Base-by-base conservation (phyloP, 2,113 vertebrate genomes). In the Chionomys nivalis region DNA sequence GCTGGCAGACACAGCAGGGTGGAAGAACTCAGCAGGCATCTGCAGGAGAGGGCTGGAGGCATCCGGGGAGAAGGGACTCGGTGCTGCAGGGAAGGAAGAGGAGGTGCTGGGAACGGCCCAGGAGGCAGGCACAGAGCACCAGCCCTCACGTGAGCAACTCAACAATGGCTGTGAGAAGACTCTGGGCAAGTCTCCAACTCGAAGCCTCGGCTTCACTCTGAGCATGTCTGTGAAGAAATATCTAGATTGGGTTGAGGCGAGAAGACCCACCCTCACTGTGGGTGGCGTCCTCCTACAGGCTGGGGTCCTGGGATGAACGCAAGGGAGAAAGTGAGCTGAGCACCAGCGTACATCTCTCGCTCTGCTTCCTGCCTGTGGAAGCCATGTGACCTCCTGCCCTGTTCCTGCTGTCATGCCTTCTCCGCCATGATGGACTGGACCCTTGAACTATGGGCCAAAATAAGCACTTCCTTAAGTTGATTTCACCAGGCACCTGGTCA, bases 11-110 rank as follows among this genome's bases (percentile, higher is more conserved):
- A 98, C 98, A 21, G 98, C 99, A 7, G 99, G 99, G 96, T 99
- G 99, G 97, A 99, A 99, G 98, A 99, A 99, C 96, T 99, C 99
- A 4, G 98, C 98, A 0, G 99, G 99, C 65, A 99, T 98, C 96
- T 99, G 98, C 96, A 99, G 98, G 68, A 99, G 95, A 36, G 99
- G 97, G 61, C 98, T 98, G 97, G 98, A 95, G 9, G 97, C 94
- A 63, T 97, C 98, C 70, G 96, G 95, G 94, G 97, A 98, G 91
- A 97, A 98, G 85, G 98, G 94, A 66, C 97, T 97, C 14, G 96
- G 96, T 0, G 3, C 95, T 65, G 68, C 81, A 70, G 91, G 33
- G 33, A 36, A 95, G 42, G 3, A 92, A 73, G n/a, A 93, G 81
- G 90, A 58, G 16, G 13, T 47, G 49, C 42, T 90, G 55, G 7